These are phyloP conservation scores for Schrankia costaestrigalis DNA, from an alignment of 2,888 invertebrate species.

Conservation along the genomic window DNA sequence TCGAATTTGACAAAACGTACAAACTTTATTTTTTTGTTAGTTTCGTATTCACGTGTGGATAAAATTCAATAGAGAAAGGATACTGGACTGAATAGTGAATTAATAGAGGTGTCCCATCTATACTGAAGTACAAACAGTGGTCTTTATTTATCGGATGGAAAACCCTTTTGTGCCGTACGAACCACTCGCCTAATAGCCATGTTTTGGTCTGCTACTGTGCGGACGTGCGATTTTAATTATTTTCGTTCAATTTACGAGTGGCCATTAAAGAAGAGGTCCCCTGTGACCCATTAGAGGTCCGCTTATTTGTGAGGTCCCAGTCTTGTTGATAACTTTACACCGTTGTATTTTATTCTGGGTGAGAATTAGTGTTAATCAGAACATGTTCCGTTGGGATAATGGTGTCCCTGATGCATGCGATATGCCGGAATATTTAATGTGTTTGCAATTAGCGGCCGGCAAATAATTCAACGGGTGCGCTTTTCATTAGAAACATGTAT, in stretches of 20 bases:
- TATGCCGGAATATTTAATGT: conserved; percentile 41
- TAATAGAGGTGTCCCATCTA: conserved; percentile 17
- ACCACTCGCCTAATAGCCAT: conserved; percentile 68
- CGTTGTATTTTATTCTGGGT: conserved; percentile 65
- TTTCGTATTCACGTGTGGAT: not conserved
- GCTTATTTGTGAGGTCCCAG: conserved; percentile 59
- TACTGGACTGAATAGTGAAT: conserved; percentile 7
- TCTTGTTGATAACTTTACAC: conserved; percentile 77
- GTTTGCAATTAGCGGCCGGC: conserved; percentile 24
- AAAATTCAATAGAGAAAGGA: no score
- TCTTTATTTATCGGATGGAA: conserved; percentile 70
- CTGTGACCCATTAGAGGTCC: conserved; percentile 65
- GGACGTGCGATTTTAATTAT: conserved; percentile 77
- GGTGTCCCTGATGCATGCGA: conserved; percentile 44
- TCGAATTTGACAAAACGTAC: no score
- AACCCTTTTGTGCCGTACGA: conserved; percentile 67
- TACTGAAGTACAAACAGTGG: conserved; percentile 39
- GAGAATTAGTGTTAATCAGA: conserved; percentile 67
- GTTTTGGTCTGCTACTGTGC: conserved; percentile 68
- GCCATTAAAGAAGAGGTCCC: conserved; percentile 76
- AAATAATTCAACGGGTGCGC: conserved; percentile 20
- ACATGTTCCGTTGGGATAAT: conserved; percentile 42
- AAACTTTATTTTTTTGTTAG: not conserved
- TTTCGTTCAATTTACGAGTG: conserved; percentile 80
- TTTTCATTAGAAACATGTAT: no score